phyloP scores from a whole-genome alignment of 1,140 invertebrate genomes.

The Brachionus sp. region DNA sequence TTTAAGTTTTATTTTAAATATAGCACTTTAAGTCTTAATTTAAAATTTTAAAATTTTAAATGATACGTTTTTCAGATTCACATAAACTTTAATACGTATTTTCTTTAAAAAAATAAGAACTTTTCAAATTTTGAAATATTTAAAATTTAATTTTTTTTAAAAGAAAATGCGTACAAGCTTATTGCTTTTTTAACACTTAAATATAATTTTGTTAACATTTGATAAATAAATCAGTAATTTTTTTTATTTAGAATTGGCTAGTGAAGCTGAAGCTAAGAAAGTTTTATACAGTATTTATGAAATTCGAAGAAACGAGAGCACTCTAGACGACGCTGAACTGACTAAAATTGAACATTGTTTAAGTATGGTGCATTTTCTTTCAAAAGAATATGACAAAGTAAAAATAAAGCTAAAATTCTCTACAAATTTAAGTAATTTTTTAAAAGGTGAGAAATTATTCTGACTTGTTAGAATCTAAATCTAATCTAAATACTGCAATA shows the following conservation, averaged over 20 bases:
- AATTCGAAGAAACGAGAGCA: constrained; percentile 13
- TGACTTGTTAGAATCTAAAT: constrained; percentile 11
- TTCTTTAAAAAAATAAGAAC: too few relatives aligned
- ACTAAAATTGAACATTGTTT: constrained; percentile 43
- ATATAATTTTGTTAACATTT: not conserved
- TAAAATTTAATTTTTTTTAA: too few relatives aligned
- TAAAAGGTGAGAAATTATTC: constrained; percentile 13
- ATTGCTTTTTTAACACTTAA: not conserved
- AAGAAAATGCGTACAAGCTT: too few relatives aligned
- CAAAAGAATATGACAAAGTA: constrained; percentile 38
- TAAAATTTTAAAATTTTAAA: too few relatives aligned
- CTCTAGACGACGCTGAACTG: not conserved
- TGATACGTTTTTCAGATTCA: too few relatives aligned
- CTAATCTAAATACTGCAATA: not conserved
- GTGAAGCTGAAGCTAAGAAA: constrained; percentile 45
- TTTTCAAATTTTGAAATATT: too few relatives aligned
- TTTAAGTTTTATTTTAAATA: too few relatives aligned
- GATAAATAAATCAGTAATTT: not conserved
- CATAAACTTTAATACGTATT: too few relatives aligned
- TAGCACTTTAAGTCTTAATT: too few relatives aligned
- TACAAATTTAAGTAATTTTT: not conserved
- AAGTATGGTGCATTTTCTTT: constrained; percentile 34
- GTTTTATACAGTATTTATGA: constrained; percentile 40
- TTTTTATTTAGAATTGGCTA: constrained; percentile 25
- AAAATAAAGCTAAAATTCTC: not conserved